Percentiles rank a stretch among this genome's conserved stretches.
Evolutionary conservation across 1,140 invertebrate species (phyloP).

Genomic region (Acromyrmex heyeri): DNA sequence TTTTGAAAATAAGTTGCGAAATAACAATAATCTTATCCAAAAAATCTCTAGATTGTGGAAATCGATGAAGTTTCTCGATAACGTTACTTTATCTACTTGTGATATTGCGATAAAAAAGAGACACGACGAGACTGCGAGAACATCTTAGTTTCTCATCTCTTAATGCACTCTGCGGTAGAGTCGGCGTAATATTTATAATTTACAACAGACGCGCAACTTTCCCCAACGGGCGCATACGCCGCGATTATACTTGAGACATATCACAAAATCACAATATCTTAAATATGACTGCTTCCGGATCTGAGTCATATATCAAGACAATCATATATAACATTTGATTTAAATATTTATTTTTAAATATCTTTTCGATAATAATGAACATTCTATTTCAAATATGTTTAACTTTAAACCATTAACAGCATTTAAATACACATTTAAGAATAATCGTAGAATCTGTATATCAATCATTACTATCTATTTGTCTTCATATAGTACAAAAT

Average conservation of each 20-base stretch:
- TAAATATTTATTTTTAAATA: not conserved
- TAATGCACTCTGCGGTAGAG: constrained; percentile 41
- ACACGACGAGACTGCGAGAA: constrained; percentile 15
- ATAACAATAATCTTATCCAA: not conserved
- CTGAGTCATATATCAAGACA: not conserved
- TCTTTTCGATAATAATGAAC: not conserved
- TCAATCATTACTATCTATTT: not conserved
- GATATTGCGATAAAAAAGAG: constrained; percentile 60
- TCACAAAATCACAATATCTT: constrained; percentile 57
- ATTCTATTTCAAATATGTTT: not conserved
- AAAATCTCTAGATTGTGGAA: not conserved
- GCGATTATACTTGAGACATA: constrained; percentile 44
- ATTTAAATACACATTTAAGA: not conserved
- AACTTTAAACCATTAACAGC: not conserved
- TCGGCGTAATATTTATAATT: constrained; percentile 52
- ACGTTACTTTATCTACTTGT: constrained; percentile 1
- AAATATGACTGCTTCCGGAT: constrained; percentile 39
- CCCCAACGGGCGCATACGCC: not conserved
- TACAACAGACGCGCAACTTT: constrained; percentile 48
- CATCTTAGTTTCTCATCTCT: constrained; percentile 54
- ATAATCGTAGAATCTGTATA: not conserved
- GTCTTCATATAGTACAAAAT: not conserved
- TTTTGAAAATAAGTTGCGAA: not conserved
- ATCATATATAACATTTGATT: constrained; percentile 9
- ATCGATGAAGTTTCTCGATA: constrained; percentile 57